Evolutionary conservation across 2,797 vertebrate species (phyloP).

Genomic region (Luscinia megarhynchos): DNA sequence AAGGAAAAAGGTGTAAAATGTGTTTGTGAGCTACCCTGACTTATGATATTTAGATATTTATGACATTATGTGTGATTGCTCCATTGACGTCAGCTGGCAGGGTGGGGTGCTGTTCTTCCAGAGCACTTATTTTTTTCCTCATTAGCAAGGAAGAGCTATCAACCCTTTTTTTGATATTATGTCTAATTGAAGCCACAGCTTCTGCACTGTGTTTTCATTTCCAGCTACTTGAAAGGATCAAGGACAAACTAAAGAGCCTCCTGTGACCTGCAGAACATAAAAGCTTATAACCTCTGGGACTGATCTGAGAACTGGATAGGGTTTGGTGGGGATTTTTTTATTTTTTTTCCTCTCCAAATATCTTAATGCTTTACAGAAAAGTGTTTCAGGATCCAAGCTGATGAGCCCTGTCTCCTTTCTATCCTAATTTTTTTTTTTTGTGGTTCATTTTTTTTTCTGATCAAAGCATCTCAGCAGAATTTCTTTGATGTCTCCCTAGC

Average conservation of each 20-base stretch:
- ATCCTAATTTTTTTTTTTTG: not conserved
- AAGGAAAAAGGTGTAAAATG: not conserved
- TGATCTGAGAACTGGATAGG: not conserved
- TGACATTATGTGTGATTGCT: not conserved
- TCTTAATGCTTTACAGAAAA: slow-evolving; percentile 25
- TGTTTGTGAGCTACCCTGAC: not conserved
- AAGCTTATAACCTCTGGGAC: slow-evolving; percentile 2
- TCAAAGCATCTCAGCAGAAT: slow-evolving; percentile 37
- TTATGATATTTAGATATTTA: not conserved
- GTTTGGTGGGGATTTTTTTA: not conserved
- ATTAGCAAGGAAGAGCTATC: slow-evolving; percentile 23
- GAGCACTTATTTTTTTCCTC: not conserved
- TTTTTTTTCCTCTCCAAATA: not conserved
- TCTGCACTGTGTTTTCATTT: slow-evolving; percentile 22
- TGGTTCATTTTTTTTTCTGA: not conserved
- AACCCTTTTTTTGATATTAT: not conserved
- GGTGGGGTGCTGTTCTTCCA: not conserved
- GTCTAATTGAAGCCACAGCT: slow-evolving; percentile 49
- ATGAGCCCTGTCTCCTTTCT: not conserved
- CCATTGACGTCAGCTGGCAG: not conserved
- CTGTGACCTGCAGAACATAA: slow-evolving; percentile 8
- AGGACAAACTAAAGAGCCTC: slow-evolving; percentile 32
- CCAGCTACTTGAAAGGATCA: slow-evolving; percentile 55
- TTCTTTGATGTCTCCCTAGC: slow-evolving; percentile 31
- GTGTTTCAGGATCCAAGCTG: not conserved